Evolutionary conservation across 2,113 vertebrate genomes (phyloP).

Genomic region (Leptosomus discolor): DNA sequence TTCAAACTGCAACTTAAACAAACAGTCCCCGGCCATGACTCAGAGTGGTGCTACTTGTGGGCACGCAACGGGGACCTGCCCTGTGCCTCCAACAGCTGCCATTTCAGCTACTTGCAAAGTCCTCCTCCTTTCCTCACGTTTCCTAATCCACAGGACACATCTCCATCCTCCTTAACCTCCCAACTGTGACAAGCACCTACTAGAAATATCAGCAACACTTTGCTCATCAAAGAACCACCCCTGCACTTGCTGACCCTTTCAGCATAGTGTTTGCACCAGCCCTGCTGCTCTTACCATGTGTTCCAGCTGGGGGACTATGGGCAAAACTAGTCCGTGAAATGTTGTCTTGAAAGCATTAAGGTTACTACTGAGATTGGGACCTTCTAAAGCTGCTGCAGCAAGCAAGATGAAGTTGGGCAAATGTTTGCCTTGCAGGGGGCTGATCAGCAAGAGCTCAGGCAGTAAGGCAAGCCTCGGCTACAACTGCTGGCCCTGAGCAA

Average conservation of each 20-base stretch:
- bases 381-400: background rate
- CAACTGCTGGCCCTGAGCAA: background rate
- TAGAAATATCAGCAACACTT: background rate
- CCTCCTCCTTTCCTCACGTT: background rate
- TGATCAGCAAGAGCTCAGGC: background rate
- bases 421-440: background rate
- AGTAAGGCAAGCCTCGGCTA: background rate
- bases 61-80: background rate
- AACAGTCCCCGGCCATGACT: background rate
- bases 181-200: accelerated
- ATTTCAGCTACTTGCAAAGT: background rate
- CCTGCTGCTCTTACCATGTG: background rate
- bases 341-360: background rate
- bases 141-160: background rate
- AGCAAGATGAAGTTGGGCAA: background rate
- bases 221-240: background rate
- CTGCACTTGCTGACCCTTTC: background rate
- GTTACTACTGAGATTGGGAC: background rate
- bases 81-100: background rate
- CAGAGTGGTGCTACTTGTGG: accelerated
- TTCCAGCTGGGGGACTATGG: background rate
- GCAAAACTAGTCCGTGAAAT: background rate
- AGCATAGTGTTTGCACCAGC: background rate
- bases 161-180: background rate
- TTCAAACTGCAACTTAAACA: background rate